Evolutionary conservation across 92 coral and sea anemone genomes (phyloP).

Genomic region (Micromussa lordhowensis): DNA sequence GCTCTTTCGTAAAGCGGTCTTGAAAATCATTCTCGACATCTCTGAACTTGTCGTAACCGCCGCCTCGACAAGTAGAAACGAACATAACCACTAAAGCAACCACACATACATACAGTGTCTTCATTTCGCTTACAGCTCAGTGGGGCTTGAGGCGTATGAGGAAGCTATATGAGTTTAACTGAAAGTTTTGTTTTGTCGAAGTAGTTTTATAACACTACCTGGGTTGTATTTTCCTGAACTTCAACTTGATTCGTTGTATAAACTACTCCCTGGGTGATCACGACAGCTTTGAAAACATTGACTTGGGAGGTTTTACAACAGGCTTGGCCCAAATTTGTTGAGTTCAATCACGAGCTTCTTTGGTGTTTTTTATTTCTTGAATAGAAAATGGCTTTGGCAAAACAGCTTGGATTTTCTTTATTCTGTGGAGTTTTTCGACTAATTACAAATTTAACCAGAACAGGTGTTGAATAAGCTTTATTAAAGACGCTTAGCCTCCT

Average conservation of each 20-base stretch:
- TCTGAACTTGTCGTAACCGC: neutral
- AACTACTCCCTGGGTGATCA: constrained; percentile 2
- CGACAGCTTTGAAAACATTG: neutral
- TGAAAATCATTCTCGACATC: constrained; percentile 4
- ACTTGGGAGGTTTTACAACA: neutral
- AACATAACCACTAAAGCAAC: neutral
- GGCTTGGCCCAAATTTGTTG: neutral
- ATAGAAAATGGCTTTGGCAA: constrained; percentile 12
- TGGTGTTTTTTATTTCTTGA: neutral
- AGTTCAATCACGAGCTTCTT: constrained; percentile 5
- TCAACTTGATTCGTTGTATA: constrained; percentile 19
- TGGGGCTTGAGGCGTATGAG: neutral
- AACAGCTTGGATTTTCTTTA: constrained; percentile 10
- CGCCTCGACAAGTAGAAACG: neutral
- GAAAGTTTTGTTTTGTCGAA: neutral
- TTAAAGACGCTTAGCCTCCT: neutral
- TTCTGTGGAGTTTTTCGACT: constrained; percentile 11
- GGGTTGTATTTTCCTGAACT: constrained; percentile 16
- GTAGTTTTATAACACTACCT: constrained; percentile 16
- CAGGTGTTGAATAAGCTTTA: constrained; percentile 9
- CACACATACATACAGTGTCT: neutral
- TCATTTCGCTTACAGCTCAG: constrained; percentile 17
- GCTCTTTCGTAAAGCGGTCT: constrained; percentile 10
- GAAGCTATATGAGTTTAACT: neutral
- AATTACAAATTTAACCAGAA: constrained; percentile 24